A percentile compares a stretch with the other conserved stretches of the same genome.
Evolutionary conservation across 64 coral and sea anemone genomes (phyloP).

Genomic region (Montipora capricornis): DNA sequence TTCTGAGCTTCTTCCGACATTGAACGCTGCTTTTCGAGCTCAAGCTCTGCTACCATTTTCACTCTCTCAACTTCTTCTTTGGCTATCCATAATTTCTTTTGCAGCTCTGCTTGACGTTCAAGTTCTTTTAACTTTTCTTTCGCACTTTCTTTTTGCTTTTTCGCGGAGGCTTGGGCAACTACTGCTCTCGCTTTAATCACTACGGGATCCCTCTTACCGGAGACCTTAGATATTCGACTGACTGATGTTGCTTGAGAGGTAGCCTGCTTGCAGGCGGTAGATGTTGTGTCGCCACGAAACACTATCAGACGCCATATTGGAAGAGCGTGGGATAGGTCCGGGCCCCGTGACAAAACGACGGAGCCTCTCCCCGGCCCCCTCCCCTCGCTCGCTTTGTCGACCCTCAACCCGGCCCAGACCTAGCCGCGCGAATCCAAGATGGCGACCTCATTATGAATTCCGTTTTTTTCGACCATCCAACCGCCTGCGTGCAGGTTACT

Average conservation of each 20-base stretch:
- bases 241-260: not conserved
- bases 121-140: slow-evolving; percentile 13
- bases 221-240: slow-evolving; percentile 1
- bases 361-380: no score
- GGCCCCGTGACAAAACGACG: no score
- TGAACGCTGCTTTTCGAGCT: not conserved
- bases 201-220: slow-evolving; percentile 2
- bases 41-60: not conserved
- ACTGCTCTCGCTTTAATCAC: slow-evolving; percentile 21
- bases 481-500: not conserved
- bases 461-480: no score
- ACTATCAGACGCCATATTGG: no score
- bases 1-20: slow-evolving; percentile 18
- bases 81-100: slow-evolving; percentile 1
- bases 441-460: no score
- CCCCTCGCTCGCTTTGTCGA: no score
- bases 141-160: slow-evolving; percentile 21
- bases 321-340: no score
- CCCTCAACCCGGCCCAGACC: no score
- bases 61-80: slow-evolving; percentile 7
- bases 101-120: not conserved
- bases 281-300: no score
- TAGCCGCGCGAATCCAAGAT: no score
- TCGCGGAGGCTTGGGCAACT: not conserved
- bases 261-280: no score